These are phyloP conservation scores for Hermaeophaga mercurialis DNA, from an alignment of 2,888 invertebrate species.

Conservation along the genomic window DNA sequence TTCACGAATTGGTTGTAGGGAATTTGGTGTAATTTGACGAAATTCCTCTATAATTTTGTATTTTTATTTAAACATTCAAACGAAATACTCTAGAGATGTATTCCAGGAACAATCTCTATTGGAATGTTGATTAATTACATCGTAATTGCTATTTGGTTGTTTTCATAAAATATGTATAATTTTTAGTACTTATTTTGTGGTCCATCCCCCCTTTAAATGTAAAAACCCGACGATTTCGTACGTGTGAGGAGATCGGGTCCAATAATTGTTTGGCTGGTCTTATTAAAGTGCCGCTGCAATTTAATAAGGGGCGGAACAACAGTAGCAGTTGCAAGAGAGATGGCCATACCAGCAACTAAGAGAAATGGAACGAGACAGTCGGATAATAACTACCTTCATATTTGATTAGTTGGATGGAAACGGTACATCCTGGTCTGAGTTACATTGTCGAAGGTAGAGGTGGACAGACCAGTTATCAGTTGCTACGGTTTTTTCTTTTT, in stretches of 20 bases:
- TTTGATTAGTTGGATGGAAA: slow-evolving; percentile 52
- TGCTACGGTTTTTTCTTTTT: background rate
- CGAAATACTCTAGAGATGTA: no score
- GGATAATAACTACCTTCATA: slow-evolving; percentile 50
- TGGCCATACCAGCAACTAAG: slow-evolving; percentile 20
- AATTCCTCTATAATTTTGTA: no score
- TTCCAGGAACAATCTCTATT: no score
- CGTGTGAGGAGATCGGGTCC: slow-evolving; percentile 31
- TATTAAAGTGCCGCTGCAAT: slow-evolving; percentile 55
- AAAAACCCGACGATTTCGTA: slow-evolving; percentile 4
- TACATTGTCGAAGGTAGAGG: slow-evolving; percentile 16
- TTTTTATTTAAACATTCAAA: no score
- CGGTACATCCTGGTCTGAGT: slow-evolving; percentile 38
- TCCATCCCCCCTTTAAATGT: background rate
- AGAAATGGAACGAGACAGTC: slow-evolving; percentile 40
- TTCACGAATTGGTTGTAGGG: no score
- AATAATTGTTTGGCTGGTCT: slow-evolving; percentile 54
- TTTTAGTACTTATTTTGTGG: no score
- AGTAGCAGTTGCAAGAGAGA: slow-evolving; percentile 48
- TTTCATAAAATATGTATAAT: no score
- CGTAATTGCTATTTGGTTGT: no score
- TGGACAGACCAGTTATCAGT: background rate
- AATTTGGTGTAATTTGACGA: no score
- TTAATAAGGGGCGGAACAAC: slow-evolving; percentile 54
- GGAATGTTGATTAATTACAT: no score